Percentiles rank a stretch among this genome's conserved stretches.
phyloP scores from a whole-genome alignment of 2,797 vertebrate species.

The Dermochelys coriacea region DNA sequence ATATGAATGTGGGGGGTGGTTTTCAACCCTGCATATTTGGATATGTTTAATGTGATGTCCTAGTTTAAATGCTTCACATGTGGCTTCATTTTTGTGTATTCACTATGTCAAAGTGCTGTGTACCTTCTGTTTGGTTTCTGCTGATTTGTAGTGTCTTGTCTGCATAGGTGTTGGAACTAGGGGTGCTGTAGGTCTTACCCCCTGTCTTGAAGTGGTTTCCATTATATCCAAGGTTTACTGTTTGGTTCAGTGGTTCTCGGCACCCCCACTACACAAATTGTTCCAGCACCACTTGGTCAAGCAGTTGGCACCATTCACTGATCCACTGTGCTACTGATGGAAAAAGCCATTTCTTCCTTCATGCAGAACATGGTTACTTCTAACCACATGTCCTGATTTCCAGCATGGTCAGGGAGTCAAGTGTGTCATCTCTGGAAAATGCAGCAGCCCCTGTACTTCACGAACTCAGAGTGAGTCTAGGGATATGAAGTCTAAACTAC shows the following conservation, averaged over 20 bases:
- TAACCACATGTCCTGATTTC: not conserved
- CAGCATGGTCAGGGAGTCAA: not conserved
- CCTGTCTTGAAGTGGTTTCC: too few species aligned
- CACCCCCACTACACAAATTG: too few species aligned
- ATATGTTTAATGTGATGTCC: not conserved
- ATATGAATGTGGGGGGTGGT: not conserved
- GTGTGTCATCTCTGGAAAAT: not conserved
- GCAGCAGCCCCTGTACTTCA: not conserved
- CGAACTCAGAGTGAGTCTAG: not conserved
- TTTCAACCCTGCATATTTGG: not conserved
- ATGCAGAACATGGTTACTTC: not conserved
- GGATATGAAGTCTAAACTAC: not conserved
- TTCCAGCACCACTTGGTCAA: not conserved
- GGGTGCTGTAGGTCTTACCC: too few species aligned
- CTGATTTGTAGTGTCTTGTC: not conserved
- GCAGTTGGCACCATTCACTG: not conserved
- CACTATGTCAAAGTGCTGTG: not conserved
- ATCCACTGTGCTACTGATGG: not conserved
- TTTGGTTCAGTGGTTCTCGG: too few species aligned
- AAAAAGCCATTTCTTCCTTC: not conserved
- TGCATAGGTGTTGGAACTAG: not conserved
- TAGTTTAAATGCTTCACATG: not conserved
- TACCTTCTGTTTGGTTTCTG: not conserved
- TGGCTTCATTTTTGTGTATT: not conserved
- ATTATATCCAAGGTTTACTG: too few species aligned